These are phyloP conservation scores for Meloidogyne hapla DNA, from an alignment of 1,140 invertebrate genomes.

Conservation along the genomic window DNA sequence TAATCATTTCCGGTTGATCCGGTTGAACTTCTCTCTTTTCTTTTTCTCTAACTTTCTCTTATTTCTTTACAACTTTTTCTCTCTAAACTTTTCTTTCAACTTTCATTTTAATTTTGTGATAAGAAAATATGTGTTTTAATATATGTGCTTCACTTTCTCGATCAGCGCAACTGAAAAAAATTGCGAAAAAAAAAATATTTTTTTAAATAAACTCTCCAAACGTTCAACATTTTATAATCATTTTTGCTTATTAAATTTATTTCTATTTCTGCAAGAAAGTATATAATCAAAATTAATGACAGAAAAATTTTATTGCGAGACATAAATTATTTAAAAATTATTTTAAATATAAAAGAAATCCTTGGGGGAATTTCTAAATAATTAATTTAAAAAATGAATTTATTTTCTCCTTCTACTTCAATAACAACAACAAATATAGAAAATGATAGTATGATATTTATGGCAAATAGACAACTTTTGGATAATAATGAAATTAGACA, in stretches of 20 bases:
- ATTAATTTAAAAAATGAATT: neutral
- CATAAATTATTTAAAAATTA: too few species aligned
- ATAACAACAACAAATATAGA: neutral
- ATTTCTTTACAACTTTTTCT: too few species aligned
- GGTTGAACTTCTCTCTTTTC: too few species aligned
- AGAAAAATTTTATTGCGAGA: too few species aligned
- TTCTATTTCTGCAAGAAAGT: neutral
- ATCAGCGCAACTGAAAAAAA: neutral
- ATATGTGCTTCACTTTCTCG: constrained; percentile 11
- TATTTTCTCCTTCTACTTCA: neutral
- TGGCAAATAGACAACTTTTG: neutral
- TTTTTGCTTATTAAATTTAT: neutral
- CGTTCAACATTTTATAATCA: constrained; percentile 13
- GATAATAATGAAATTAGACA: constrained; percentile 26
- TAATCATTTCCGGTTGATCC: too few species aligned
- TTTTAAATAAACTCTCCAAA: constrained; percentile 11
- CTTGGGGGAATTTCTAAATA: too few species aligned
- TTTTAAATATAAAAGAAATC: too few species aligned
- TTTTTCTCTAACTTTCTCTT: too few species aligned
- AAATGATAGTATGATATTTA: neutral
- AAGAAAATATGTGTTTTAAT: neutral
- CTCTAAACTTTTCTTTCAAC: too few species aligned
- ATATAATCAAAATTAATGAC: too few species aligned
- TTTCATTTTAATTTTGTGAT: neutral
- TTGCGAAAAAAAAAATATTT: constrained; percentile 2